phyloP scores from a whole-genome alignment of 2,113 vertebrate species.

The Nycticryphes semicollaris region DNA sequence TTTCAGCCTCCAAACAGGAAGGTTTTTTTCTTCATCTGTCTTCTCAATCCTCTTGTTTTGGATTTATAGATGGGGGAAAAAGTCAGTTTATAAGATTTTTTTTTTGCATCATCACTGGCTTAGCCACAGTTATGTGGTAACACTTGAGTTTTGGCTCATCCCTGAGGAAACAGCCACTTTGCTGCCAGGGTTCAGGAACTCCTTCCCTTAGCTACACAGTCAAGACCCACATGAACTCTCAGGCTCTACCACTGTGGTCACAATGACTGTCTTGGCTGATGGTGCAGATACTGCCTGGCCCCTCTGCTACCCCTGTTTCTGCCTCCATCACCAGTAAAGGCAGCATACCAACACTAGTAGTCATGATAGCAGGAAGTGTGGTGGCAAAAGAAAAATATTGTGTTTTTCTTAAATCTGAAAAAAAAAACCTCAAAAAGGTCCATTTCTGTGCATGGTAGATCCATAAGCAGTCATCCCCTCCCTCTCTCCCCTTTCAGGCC shows the following conservation, averaged over 20 bases:
- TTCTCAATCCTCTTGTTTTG: background rate
- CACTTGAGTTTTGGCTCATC: background rate
- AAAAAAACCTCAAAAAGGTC: too few species aligned
- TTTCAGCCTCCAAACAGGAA: background rate
- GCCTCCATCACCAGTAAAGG: background rate
- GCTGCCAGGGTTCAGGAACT: background rate
- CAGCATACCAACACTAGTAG: rapidly evolving
- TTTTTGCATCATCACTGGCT: background rate
- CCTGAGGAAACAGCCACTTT: background rate
- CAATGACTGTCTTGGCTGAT: background rate
- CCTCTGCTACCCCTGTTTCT: background rate
- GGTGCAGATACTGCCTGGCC: background rate
- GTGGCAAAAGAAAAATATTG: background rate
- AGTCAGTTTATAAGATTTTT: background rate
- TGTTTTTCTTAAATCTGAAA: background rate
- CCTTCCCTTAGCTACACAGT: background rate
- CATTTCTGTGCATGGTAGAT: background rate
- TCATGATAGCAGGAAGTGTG: background rate
- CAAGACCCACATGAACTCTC: background rate
- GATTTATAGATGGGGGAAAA: background rate
- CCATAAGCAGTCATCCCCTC: background rate
- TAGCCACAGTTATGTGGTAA: background rate
- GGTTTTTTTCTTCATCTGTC: background rate
- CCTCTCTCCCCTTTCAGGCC: background rate
- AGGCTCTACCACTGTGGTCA: background rate